phyloP scores from a whole-genome alignment of 1,140 invertebrate genomes.

The Rhopalosiphum maidis region DNA sequence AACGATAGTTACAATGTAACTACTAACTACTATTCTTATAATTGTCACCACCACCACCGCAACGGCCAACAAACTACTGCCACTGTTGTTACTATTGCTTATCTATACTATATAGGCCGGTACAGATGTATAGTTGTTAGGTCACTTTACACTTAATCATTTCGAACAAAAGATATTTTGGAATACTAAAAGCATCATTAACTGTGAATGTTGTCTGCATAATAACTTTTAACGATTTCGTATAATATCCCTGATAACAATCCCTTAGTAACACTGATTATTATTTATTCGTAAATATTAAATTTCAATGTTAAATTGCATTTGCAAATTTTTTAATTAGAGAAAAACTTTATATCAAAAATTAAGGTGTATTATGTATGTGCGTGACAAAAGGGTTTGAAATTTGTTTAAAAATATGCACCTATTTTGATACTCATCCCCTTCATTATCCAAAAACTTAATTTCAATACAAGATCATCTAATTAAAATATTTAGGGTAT shows the following conservation, averaged over 20 bases:
- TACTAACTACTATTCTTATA: not conserved
- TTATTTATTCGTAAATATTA: too few relatives aligned
- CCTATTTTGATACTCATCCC: too few relatives aligned
- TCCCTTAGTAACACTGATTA: not conserved
- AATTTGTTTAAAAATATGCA: too few relatives aligned
- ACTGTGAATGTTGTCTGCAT: conserved; percentile 15
- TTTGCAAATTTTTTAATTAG: too few relatives aligned
- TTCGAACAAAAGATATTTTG: conserved; percentile 54
- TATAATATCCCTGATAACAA: not conserved
- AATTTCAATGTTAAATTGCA: too few relatives aligned
- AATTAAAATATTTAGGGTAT: too few relatives aligned
- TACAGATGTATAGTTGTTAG: not conserved
- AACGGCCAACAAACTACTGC: not conserved
- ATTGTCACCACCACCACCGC: not conserved
- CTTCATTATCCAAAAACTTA: too few relatives aligned
- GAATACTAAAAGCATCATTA: conserved; percentile 41
- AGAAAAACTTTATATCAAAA: too few relatives aligned
- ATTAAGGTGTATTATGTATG: too few relatives aligned
- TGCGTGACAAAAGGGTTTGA: too few relatives aligned
- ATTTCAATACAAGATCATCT: too few relatives aligned
- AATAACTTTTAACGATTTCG: conserved; percentile 54
- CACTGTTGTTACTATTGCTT: not conserved
- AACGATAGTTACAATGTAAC: not conserved
- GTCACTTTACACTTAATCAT: not conserved
- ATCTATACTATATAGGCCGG: not conserved